phyloP scores from a whole-genome alignment of 2,113 vertebrate species.

The Zosterops hypoxanthus region DNA sequence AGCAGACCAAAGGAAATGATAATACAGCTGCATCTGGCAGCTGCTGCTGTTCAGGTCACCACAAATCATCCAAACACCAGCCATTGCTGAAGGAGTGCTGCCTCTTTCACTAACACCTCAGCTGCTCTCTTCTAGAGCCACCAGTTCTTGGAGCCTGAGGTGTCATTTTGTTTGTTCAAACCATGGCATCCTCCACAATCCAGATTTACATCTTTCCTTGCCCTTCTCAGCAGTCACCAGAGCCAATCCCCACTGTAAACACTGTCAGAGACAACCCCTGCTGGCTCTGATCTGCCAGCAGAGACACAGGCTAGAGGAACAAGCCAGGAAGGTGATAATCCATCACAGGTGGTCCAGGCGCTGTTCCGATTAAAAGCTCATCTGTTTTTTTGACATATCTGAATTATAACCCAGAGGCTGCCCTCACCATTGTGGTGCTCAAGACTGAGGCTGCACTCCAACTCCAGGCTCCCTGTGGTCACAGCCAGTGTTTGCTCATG shows the following conservation, averaged over 20 bases:
- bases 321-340: not conserved
- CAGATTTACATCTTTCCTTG: not conserved
- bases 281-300: not conserved
- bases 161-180: not conserved
- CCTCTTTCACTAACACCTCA: not conserved
- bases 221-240: not conserved
- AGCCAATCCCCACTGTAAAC: not conserved
- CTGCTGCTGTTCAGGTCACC: not conserved
- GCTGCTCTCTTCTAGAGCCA: not conserved
- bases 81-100: accelerated
- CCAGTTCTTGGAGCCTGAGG: accelerated
- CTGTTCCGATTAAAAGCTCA: not conserved
- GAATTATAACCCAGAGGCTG: not conserved
- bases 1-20: not conserved
- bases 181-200: not conserved
- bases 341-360: not conserved
- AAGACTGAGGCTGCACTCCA: not conserved
- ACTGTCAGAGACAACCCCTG: not conserved
- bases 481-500: accelerated
- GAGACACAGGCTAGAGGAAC: not conserved
- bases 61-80: not conserved
- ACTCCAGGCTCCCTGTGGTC: not conserved
- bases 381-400: not conserved
- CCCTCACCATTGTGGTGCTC: not conserved
- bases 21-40: not conserved